Percentiles rank a stretch among this genome's conserved stretches.
phyloP scores from a whole-genome alignment of 2,797 vertebrate genomes.

The Oryzias dopingdopingensis region DNA sequence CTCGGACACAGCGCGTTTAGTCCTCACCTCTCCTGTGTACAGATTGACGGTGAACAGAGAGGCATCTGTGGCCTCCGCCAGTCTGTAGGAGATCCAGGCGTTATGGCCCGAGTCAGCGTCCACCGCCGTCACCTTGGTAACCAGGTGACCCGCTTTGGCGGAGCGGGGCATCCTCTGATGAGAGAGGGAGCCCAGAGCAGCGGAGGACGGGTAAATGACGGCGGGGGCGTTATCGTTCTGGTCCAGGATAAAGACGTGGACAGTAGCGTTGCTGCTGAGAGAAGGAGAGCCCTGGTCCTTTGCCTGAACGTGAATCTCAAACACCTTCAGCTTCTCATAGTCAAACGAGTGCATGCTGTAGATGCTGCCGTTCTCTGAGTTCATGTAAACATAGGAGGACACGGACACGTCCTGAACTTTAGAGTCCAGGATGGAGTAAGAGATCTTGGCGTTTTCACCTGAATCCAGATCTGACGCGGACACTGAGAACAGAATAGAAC shows the following conservation, averaged over 20 bases:
- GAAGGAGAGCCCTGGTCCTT: conserved; percentile 82
- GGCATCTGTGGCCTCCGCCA: conserved; percentile 73
- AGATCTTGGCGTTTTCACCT: conserved; percentile 77
- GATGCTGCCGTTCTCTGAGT: conserved; percentile 85
- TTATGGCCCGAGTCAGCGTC: conserved; percentile 87
- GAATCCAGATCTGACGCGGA: conserved; percentile 76
- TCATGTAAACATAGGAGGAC: conserved; percentile 89
- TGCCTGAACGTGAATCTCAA: conserved; percentile 85
- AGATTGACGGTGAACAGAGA: conserved; percentile 78
- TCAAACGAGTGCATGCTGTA: conserved; percentile 88
- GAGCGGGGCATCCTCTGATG: too few species aligned
- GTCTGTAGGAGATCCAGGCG: conserved; percentile 83
- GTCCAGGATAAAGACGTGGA: conserved; percentile 90
- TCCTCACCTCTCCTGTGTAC: conserved; percentile 85
- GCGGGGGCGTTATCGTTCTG: conserved; percentile 89
- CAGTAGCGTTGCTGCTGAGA: conserved; percentile 80
- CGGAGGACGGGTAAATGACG: conserved; percentile 81
- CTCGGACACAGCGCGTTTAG: conserved; percentile 70
- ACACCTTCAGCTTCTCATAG: conserved; percentile 87
- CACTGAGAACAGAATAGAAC: conserved; percentile 76
- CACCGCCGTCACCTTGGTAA: conserved; percentile 80
- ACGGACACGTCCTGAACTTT: conserved; percentile 65
- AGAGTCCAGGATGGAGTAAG: conserved; percentile 72
- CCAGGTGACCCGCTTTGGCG: conserved; percentile 67
- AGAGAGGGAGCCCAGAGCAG: conserved; percentile 12